Base-by-base conservation (phyloP, 1,140 invertebrate genomes). In the Drosophila nebulosa region DNA sequence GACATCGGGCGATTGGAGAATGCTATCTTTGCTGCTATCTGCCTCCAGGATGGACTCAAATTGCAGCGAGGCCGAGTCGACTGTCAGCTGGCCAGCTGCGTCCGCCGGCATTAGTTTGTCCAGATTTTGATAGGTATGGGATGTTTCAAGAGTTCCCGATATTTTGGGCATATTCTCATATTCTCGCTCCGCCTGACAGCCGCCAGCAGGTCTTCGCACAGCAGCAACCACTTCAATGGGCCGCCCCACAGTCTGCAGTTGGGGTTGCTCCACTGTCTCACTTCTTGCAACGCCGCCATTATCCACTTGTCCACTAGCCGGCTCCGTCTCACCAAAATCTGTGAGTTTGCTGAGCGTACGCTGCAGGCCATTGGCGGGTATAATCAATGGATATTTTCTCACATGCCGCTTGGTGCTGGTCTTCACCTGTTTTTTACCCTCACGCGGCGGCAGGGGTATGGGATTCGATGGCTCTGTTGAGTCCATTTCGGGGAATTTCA, bases 331-430 rank as follows among this genome's bases (percentile, higher is more conserved):
- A 1, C 70, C 26, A 1, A 90, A 91, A 2, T 92, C 91, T 2
- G 92, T 92, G 79, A 94, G 93, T 69, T 94, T 95, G 56, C 94
- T 94, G 0, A 95, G 73, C 0, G 94, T 94, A 14, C 94, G 91
- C 27, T 94, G 94, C 0, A 95, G 84, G 1, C 93, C 94, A 35
- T 93, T 92, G 27, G 93, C 93, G 12, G 96, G 96, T 73, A 97
- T 96, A 36, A 97, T 95, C n/a, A 98, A 91, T 0, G 97, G 97
- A 93, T 98, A 96, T 90, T 97, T 97, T 46, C 97, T 92, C 59
- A 97, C 95, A 91, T 97, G 97, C 27, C 96, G 92, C 1, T 96
- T 95, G 4, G 92, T 93, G 65, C 93, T 94, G 1, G 93, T 93
- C 61, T 94, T 93, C 10, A 94, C 90, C 5, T 94, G 93, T 79